Percentiles rank a stretch among this genome's conserved stretches.
These are phyloP conservation scores for Heliconius ismenius DNA, from an alignment of 2,888 invertebrate species.

Conservation along the genomic window DNA sequence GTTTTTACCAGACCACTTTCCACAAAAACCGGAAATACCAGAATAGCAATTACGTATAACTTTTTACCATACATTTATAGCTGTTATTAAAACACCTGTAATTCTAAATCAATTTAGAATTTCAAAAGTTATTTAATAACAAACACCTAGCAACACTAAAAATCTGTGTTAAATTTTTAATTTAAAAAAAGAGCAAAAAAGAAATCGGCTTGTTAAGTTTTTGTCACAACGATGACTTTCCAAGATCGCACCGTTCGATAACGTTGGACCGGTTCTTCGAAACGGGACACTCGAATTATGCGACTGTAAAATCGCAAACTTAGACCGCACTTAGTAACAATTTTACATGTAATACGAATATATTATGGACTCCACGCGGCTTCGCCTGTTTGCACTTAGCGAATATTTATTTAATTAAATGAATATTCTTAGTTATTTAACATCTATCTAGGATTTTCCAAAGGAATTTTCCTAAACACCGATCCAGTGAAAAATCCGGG, in stretches of 20 bases:
- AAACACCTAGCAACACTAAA: not conserved
- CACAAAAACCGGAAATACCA: constrained; percentile 13
- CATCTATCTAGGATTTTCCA: no score
- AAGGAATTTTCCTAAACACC: no score
- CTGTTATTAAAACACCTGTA: constrained; percentile 33
- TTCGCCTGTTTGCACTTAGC: no score
- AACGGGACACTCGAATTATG: constrained; percentile 35
- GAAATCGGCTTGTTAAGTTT: constrained; percentile 44
- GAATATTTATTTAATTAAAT: no score
- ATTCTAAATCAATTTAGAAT: constrained; percentile 2
- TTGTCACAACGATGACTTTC: constrained; percentile 37
- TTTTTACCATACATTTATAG: not conserved
- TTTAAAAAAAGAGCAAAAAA: constrained; percentile 18
- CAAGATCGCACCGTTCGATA: constrained; percentile 33
- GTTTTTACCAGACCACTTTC: constrained; percentile 8
- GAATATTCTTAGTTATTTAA: no score
- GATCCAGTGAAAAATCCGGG: no score
- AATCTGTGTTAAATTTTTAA: not conserved
- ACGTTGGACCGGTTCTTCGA: constrained; percentile 34
- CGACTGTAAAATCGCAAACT: constrained; percentile 10
- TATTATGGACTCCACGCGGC: not conserved
- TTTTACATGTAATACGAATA: not conserved
- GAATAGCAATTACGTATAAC: constrained; percentile 2
- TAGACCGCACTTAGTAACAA: constrained; percentile 27
- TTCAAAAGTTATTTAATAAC: not conserved